Base-by-base conservation (phyloP, 2,797 vertebrate species). In the Nasua narica region DNA sequence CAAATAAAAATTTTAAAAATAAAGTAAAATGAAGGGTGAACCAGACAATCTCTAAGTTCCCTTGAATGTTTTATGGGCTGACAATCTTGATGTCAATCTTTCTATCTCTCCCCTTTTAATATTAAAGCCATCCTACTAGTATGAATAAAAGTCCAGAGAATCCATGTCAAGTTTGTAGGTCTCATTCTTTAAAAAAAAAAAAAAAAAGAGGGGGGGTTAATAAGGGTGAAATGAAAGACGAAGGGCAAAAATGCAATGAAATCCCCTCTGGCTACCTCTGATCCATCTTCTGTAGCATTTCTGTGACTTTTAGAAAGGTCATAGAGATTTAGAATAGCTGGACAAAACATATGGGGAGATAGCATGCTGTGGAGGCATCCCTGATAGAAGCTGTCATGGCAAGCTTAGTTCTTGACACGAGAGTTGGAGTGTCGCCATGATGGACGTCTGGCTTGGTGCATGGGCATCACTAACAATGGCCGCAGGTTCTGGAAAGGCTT, bases 1-100 rank as follows among this genome's bases (percentile, higher is more conserved):
- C 97, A 97, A 97, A 97, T 97, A 94, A 97, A 97, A 96, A 0
- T 95, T 98, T 96, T 6, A 65, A 96, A 97, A 97, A 97, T 98
- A 97, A 94, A 96, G 90, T 95, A 97, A 97, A 96, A 96, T 95
- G 93, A 95, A 94, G 65, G 79, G 77, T 93, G 94, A 97, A 94
- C 70, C 91, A 98, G 96, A 95, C 93, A 95, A 95, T 96, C 89
- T 96, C 70, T 85, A 96, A 65, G 84, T 96, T 97, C 87, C 90
- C 54, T 82, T 97, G 91, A 95, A 97, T 96, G 94, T 96, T 98
- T 98, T 96, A 98, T 97, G 96, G 97, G 94, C 77, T 84, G 69
- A 97, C 91, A 93, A 79, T 97, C 94, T 96, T 52, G 58, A 90
- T 96, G 95, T 95, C 96, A 97, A 90, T 97, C 97, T 97, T 94